A percentile compares a stretch with the other conserved stretches of the same genome.
Evolutionary conservation across 1,140 invertebrate genomes (phyloP).

Genomic region (Heliconius nattereri): DNA sequence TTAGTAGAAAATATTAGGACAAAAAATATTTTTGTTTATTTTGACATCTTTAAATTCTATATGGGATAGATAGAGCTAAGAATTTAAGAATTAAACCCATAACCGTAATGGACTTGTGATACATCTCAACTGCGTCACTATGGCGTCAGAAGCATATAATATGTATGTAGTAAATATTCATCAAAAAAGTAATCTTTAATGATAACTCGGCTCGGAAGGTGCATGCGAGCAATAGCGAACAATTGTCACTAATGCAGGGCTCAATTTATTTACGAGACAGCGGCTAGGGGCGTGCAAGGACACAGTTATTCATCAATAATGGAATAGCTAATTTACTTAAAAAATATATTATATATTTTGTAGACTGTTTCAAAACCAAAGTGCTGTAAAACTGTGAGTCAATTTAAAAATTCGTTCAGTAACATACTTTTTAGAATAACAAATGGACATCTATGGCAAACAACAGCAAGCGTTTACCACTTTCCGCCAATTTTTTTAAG

Average conservation of each 20-base stretch:
- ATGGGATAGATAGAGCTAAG: too few species aligned
- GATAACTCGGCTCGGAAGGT: conserved; percentile 39
- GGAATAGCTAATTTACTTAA: conserved; percentile 49
- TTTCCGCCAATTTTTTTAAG: too few species aligned
- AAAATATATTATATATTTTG: not conserved
- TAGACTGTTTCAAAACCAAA: not conserved
- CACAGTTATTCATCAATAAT: conserved; percentile 46
- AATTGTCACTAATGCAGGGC: conserved; percentile 78
- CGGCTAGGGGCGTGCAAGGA: conserved; percentile 67
- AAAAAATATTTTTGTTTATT: too few species aligned
- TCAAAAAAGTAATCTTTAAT: conserved; percentile 3
- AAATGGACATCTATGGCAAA: too few species aligned
- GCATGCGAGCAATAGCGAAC: conserved; percentile 70
- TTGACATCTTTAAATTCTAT: not conserved
- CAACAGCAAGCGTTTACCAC: too few species aligned
- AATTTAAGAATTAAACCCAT: too few species aligned
- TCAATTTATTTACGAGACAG: conserved; percentile 79
- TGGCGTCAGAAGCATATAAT: not conserved
- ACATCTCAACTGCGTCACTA: not conserved
- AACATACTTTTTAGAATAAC: not conserved
- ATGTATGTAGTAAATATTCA: not conserved
- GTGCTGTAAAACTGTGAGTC: not conserved
- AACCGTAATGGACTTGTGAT: not conserved
- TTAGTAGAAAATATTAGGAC: too few species aligned
- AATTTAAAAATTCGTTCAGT: not conserved